Evolutionary conservation across 2,113 vertebrate genomes (phyloP), one percentile per base, ranked within the genome.

Genomic region (Lycaon pictus): DNA sequence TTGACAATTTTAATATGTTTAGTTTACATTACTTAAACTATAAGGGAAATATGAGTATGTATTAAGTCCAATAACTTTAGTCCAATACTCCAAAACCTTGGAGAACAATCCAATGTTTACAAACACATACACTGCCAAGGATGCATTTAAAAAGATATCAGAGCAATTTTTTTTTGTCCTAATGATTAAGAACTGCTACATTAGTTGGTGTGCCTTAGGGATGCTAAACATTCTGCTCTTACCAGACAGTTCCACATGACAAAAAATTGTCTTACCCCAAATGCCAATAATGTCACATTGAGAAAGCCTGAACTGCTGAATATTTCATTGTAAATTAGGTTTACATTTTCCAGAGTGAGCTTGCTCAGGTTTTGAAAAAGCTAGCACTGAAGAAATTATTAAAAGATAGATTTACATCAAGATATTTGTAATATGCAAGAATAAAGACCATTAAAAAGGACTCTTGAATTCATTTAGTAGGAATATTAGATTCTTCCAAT

Each of bases 11-110:
- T 79, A 97, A n/a, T 89, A 96, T 98, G 97, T 63, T 98, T 98
- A 97, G 95, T 98, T 98, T 97, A 92, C 92, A 96, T 95, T 89
- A 96, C 80, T 96, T 96, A 97, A 97, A 79, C 89, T 98, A 97
- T 98, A 98, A 98, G 97, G 92, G 19, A 76, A 95, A 56, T 89
- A 56, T 9, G 43, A 93, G 9, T 13, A 10, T 37, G 37, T n/a
- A 10, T 71, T 82, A 88, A 77, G 25, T 79, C 9, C 13, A 92
- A 55, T 84, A 35, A 48, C 25, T 83, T 83, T 60, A 71, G 55
- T 48, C 25, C 35, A 82, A 55, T 32, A 43, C 10, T 56, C 63
- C 25, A 55, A 55, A 62, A 58, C 2, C 11, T 48, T 80, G 12
- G n/a, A 63, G 13, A 88, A 67, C 16, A 97, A 88, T 23, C 5